Conservation (phyloP, 2,888 invertebrate genomes). For the Caenorhabditis imperialis region DNA sequence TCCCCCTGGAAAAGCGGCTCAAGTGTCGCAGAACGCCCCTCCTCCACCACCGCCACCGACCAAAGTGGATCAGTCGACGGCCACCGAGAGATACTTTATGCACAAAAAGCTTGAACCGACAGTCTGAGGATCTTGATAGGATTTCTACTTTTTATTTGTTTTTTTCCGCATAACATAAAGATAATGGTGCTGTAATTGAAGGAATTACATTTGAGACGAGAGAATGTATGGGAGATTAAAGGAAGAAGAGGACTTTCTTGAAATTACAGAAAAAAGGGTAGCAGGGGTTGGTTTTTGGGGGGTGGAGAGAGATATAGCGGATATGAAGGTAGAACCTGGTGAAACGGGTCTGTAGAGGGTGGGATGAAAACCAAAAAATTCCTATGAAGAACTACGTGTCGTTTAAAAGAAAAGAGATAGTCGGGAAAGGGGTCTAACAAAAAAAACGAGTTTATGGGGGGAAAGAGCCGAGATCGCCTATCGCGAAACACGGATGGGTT, state of each 20-base stretch:
- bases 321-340: background rate
- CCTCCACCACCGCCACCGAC: conserved; percentile 34
- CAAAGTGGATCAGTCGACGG: conserved; percentile 26
- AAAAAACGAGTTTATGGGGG: conserved; percentile 25
- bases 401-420: background rate
- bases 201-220: conserved; percentile 32
- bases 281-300: conserved; percentile 1
- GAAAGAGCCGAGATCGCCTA: conserved; percentile 22
- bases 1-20: too few relatives aligned
- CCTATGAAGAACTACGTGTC: too few relatives aligned
- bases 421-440: conserved; percentile 25
- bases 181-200: conserved; percentile 15
- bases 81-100: conserved; percentile 58
- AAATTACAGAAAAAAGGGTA: conserved; percentile 25
- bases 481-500: conserved; percentile 9
- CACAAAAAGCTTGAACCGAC: conserved; percentile 27
- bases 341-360: too few relatives aligned
- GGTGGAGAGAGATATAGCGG: conserved; percentile 3
- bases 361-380: too few relatives aligned
- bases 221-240: background rate
- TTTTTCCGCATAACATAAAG: conserved; percentile 36
- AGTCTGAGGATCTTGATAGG: background rate
- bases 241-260: background rate
- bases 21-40: too few relatives aligned
- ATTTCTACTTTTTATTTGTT: conserved; percentile 32